Evolutionary conservation across 2,888 invertebrate species (phyloP).

Genomic region (Nipponacmea schrenckii): DNA sequence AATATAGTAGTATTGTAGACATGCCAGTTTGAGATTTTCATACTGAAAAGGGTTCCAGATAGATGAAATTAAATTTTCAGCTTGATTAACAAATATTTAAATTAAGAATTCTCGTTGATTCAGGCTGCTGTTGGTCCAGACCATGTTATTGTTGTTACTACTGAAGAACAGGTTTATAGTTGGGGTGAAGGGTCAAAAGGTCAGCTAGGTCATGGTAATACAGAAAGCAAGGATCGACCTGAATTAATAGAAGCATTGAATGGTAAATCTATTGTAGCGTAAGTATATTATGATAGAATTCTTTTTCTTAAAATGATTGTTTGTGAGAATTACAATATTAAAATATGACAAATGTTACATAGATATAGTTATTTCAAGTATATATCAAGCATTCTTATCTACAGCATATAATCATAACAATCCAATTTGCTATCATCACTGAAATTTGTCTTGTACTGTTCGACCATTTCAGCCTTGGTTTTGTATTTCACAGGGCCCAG

Average conservation of each 20-base stretch:
- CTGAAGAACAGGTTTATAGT: slow-evolving; percentile 75
- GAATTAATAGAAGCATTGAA: slow-evolving; percentile 74
- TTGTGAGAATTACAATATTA: not conserved
- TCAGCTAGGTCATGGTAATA: slow-evolving; percentile 73
- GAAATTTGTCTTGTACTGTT: too few species aligned
- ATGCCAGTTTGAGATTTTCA: too few species aligned
- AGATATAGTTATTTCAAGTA: too few species aligned
- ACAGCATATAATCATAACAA: too few species aligned
- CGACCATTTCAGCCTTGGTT: too few species aligned
- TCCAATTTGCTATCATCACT: too few species aligned
- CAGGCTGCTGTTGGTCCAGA: slow-evolving; percentile 66
- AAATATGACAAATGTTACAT: not conserved
- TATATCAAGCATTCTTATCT: too few species aligned
- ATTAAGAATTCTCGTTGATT: slow-evolving; percentile 1
- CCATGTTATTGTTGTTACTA: slow-evolving; percentile 68
- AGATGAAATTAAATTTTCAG: too few species aligned
- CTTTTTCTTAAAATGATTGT: not conserved
- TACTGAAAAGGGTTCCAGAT: too few species aligned
- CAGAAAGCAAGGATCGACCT: slow-evolving; percentile 71
- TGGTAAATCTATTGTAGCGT: slow-evolving; percentile 74
- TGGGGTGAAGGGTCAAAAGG: slow-evolving; percentile 79
- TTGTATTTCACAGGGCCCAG: slow-evolving; percentile 69
- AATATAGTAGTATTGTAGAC: too few species aligned
- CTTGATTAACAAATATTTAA: too few species aligned
- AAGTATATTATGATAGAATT: slow-evolving; percentile 33